Evolutionary conservation across 1,140 invertebrate species (phyloP).

Genomic region (Drosophila suzukii): DNA sequence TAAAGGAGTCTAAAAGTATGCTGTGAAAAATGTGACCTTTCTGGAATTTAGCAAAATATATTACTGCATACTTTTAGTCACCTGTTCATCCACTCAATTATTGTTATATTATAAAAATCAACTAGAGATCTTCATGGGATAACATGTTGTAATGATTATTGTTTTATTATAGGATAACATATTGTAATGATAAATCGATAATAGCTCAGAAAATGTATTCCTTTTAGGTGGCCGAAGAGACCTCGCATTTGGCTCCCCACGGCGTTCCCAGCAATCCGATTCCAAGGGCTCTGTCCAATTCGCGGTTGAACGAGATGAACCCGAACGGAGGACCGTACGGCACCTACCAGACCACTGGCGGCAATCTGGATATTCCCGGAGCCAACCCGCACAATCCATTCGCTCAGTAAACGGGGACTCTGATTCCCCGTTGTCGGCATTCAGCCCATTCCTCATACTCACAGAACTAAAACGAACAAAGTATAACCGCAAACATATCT

Average conservation of each 20-base stretch:
- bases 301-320: slow-evolving; percentile 89
- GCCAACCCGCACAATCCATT: slow-evolving; percentile 76
- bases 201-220: too few species aligned
- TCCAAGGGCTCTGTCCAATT: slow-evolving; percentile 94
- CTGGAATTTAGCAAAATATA: too few species aligned
- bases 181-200: too few species aligned
- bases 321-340: slow-evolving; percentile 86
- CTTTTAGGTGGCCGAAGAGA: slow-evolving; percentile 91
- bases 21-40: too few species aligned
- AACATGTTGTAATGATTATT: too few species aligned
- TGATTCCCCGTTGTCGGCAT: background rate
- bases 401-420: slow-evolving; percentile 64
- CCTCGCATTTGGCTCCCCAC: slow-evolving; percentile 95
- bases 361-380: slow-evolving; percentile 88
- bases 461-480: slow-evolving; percentile 46
- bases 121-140: too few species aligned
- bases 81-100: background rate
- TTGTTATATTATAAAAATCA: too few species aligned
- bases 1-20: too few species aligned
- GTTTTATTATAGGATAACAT: too few species aligned
- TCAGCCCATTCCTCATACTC: slow-evolving; percentile 37
- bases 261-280: slow-evolving; percentile 98
- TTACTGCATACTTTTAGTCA: background rate
- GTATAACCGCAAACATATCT: slow-evolving; percentile 81
- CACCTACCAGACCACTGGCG: slow-evolving; percentile 88